Evolutionary conservation across 2,888 invertebrate genomes (phyloP).

Genomic region (Tridacna gigas): DNA sequence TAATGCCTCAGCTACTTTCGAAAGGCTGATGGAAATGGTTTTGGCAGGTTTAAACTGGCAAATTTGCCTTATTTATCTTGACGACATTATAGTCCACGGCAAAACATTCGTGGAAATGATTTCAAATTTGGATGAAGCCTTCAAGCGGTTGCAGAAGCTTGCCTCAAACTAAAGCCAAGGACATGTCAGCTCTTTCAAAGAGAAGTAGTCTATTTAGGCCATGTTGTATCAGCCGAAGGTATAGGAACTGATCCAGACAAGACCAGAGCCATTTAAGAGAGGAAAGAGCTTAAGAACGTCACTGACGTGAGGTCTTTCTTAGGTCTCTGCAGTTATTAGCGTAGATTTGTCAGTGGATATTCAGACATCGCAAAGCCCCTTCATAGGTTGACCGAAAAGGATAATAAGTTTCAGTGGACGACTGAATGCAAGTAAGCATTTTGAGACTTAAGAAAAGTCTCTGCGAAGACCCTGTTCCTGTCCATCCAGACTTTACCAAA

Average conservation of each 20-base stretch:
- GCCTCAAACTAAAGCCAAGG: slow-evolving; percentile 28
- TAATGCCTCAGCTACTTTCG: background rate
- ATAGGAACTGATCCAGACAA: background rate
- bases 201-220: slow-evolving; percentile 1
- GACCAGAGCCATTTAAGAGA: background rate
- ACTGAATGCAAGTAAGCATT: slow-evolving; percentile 19
- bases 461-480: slow-evolving; percentile 21
- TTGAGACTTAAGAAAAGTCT: slow-evolving; percentile 7
- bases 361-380: slow-evolving; percentile 37
- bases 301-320: slow-evolving; percentile 42
- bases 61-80: background rate
- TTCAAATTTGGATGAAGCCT: background rate
- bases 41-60: background rate
- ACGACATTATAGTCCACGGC: background rate
- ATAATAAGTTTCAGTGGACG: slow-evolving; percentile 23
- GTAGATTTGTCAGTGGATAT: slow-evolving; percentile 28
- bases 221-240: background rate
- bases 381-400: slow-evolving; percentile 33
- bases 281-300: slow-evolving; percentile 14
- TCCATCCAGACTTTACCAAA: slow-evolving; percentile 26
- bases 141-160: background rate
- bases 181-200: slow-evolving; percentile 3
- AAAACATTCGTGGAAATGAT: background rate
- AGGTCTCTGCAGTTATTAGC: slow-evolving; percentile 41
- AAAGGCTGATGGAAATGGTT: background rate